Evolutionary conservation across 2,113 vertebrate genomes (phyloP), one percentile per base, ranked within the genome.

Genomic region (Pteronura brasiliensis): DNA sequence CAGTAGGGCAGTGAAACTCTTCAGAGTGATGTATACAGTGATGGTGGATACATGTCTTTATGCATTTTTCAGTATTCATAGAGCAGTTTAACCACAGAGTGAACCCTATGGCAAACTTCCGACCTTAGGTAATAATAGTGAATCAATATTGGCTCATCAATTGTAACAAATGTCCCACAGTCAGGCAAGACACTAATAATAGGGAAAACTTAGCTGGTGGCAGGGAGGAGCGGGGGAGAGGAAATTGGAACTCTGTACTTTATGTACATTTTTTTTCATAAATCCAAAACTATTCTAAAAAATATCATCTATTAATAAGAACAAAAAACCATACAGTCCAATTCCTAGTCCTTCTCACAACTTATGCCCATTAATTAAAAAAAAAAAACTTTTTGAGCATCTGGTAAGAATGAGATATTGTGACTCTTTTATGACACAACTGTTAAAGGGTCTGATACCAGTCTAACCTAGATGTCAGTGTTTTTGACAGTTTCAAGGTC

Each of bases 221-320:
- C 15, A 17, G 15, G 39, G 1, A 0, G 4, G 82, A 13, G 2
- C 10, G 3, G 29, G 15, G 39, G 72, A 23, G 42, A 31, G 7
- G 7, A 7, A 39, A 72, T 44, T 29, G 42, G 42, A 77, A 47
- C 27, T 8, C 42, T 47, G 31, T 44, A 36, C 31, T 57, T 36
- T 21, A 25, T 55, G 4, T 23, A 34, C 34, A 81, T n/a, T 71
- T 71, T 52, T 52, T n/a, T 25, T 15, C 52, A 47, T 20, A 49
- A 29, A 39, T 69, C 3, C 9, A 71, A 69, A 25, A 55, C 47
- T 55, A 39, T 15, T 71, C 85, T 52, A 18, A 71, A 87, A 71
- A 29, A 55, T 20, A 39, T 15, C 13, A 52, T 71, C n/a, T 87
- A 29, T 36, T 55, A 36, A 36, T 71, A 55, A 87, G 55, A n/a